Conservation (phyloP, 1,140 invertebrate species). For the Paraescarpia echinospica region DNA sequence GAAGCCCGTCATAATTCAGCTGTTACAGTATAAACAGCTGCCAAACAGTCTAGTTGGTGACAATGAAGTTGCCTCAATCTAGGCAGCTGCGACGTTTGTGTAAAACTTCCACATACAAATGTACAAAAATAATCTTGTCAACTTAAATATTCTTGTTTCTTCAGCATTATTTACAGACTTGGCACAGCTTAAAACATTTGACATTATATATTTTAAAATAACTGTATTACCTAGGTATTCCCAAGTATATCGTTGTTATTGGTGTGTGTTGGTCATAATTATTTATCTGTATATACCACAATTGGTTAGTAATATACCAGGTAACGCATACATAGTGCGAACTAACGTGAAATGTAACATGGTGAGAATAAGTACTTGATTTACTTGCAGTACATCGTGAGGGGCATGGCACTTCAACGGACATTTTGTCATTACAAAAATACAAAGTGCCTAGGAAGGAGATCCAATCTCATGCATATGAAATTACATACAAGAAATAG, state of each 20-base stretch:
- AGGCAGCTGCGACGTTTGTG: not conserved
- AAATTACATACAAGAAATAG: not conserved
- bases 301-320: not conserved
- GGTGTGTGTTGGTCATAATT: not conserved
- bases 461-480: not conserved
- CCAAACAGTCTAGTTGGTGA: not conserved
- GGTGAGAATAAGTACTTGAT: not conserved
- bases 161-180: slow-evolving; percentile 1
- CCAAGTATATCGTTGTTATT: not conserved
- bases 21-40: not conserved
- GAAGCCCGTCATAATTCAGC: no score
- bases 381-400: no score
- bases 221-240: no score
- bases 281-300: not conserved
- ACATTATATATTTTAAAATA: not conserved
- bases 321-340: not conserved
- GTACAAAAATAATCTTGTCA: slow-evolving; percentile 6
- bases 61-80: not conserved
- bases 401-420: not conserved
- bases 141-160: not conserved
- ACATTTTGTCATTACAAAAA: not conserved
- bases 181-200: not conserved
- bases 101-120: slow-evolving; percentile 6
- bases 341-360: not conserved
- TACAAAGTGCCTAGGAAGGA: not conserved